Percentiles rank a stretch among this genome's conserved stretches.
Conservation (phyloP, 2,113 vertebrate genomes). For the Danio rerio region DNA sequence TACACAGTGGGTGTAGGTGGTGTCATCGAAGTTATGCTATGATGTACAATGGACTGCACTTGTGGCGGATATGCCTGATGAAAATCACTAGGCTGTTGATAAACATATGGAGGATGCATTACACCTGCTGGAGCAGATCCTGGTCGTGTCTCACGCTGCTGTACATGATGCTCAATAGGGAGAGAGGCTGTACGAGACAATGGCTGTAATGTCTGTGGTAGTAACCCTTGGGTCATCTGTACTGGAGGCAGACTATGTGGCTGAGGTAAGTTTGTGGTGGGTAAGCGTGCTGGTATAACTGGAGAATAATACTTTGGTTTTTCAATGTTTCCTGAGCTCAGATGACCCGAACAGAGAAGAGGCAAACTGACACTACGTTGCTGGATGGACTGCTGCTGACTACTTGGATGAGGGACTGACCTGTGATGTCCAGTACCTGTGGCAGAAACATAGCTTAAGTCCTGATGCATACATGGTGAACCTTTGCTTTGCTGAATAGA, state of each 20-base stretch:
- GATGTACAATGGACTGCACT: neutral
- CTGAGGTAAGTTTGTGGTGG: neutral
- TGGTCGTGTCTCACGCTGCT: neutral
- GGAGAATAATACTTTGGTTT: neutral
- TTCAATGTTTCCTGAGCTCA: neutral
- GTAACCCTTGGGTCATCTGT: neutral
- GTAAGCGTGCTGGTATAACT: neutral
- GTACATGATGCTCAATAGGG: neutral
- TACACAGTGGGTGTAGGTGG: neutral
- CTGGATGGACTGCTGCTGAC: constrained; percentile 1
- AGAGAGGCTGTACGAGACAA: neutral
- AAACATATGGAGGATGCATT: neutral
- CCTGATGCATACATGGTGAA: neutral
- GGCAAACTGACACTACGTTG: neutral
- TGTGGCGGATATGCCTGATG: neutral
- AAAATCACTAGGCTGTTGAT: neutral
- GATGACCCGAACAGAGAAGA: neutral
- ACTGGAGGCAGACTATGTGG: neutral
- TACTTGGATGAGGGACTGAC: neutral
- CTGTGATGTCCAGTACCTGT: neutral
- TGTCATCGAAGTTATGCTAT: neutral
- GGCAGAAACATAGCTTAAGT: neutral
- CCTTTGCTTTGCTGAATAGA: neutral
- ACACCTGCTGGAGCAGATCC: neutral
- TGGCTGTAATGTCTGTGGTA: neutral